phyloP scores from a whole-genome alignment of 2,888 invertebrate genomes.

The Tenodera sinensis region DNA sequence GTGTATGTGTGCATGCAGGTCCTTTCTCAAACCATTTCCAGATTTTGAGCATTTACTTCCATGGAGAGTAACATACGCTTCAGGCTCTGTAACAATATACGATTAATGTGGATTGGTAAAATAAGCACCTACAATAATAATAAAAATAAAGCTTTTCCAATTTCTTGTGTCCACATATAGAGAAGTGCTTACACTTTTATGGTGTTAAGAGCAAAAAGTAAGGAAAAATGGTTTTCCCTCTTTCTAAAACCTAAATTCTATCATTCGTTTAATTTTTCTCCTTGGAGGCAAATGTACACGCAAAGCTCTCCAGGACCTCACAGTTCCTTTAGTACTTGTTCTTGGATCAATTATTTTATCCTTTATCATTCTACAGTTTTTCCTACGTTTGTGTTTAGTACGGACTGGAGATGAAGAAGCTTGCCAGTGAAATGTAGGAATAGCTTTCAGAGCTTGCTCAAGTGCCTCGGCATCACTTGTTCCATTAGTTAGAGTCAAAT shows the following conservation, averaged over 20 bases:
- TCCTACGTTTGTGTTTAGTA: not conserved
- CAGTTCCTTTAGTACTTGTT: not conserved
- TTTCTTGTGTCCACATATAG: too few species aligned
- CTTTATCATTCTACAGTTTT: not conserved
- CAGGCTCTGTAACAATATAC: too few species aligned
- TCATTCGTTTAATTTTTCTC: not conserved
- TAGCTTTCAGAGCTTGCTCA: not conserved
- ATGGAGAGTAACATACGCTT: too few species aligned
- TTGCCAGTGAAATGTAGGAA: not conserved
- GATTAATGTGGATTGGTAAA: too few species aligned
- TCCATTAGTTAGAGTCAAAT: not conserved
- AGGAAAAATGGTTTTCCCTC: too few species aligned
- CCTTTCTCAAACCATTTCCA: too few species aligned
- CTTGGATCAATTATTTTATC: not conserved
- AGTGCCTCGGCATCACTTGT: not conserved
- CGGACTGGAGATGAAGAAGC: not conserved
- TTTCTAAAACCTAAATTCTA: not conserved
- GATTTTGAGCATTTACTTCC: too few species aligned
- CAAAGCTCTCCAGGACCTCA: not conserved
- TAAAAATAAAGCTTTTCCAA: too few species aligned
- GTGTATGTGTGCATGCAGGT: too few species aligned
- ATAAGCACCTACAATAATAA: too few species aligned
- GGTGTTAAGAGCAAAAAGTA: too few species aligned
- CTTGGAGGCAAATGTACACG: slow-evolving; percentile 1
- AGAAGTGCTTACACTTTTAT: too few species aligned